phyloP scores from a whole-genome alignment of 2,888 invertebrate species.

The Labia minor region DNA sequence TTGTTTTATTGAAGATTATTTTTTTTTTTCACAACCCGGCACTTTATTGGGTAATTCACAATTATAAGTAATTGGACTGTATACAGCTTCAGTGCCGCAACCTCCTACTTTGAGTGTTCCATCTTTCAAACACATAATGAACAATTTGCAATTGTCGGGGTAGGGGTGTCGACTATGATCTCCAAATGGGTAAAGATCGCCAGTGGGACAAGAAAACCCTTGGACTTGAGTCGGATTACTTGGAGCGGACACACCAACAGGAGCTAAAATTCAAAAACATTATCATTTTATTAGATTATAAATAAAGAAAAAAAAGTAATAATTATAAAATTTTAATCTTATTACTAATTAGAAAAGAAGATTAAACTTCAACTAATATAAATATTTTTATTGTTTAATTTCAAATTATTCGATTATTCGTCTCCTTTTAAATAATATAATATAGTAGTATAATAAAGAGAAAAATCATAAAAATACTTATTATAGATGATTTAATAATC shows the following conservation, averaged over 20 bases:
- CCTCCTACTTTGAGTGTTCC: slow-evolving; percentile 27
- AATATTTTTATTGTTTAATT: too few species aligned
- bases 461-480: too few species aligned
- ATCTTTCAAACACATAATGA: slow-evolving; percentile 28
- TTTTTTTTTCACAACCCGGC: slow-evolving; percentile 16
- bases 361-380: neutral
- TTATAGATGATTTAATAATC: too few species aligned
- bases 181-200: slow-evolving; percentile 26
- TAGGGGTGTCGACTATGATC: slow-evolving; percentile 29
- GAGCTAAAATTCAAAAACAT: neutral
- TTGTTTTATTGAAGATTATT: too few species aligned
- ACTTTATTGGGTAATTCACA: slow-evolving; percentile 19
- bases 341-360: neutral
- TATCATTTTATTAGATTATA: neutral
- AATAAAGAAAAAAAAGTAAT: neutral
- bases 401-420: too few species aligned
- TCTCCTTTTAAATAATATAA: too few species aligned
- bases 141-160: slow-evolving; percentile 28
- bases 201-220: slow-evolving; percentile 27
- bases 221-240: neutral
- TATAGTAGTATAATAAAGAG: too few species aligned
- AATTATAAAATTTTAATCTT: neutral
- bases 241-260: neutral
- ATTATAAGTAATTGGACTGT: slow-evolving; percentile 21
- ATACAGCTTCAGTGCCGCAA: slow-evolving; percentile 26